A percentile compares a stretch with the other conserved stretches of the same genome.
Evolutionary conservation across 1,140 invertebrate species (phyloP).

Genomic region (Bicyclus anynana): DNA sequence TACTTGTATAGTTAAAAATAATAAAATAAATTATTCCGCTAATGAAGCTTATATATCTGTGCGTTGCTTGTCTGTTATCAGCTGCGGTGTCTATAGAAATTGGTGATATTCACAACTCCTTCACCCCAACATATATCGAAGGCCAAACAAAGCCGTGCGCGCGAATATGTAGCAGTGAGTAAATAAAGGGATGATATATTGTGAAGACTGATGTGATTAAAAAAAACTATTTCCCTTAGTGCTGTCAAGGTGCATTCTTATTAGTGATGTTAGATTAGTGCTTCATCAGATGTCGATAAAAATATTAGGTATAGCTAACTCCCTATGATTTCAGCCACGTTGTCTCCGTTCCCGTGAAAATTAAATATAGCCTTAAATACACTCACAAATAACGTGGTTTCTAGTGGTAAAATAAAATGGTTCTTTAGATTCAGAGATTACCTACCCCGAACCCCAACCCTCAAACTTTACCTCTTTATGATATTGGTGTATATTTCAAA

Average conservation of each 20-base stretch:
- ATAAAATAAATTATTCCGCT: not conserved
- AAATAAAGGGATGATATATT: slow-evolving; percentile 75
- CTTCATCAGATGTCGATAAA: slow-evolving; percentile 26
- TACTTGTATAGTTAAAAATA: no score
- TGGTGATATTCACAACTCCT: slow-evolving; percentile 45
- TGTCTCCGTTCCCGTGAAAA: no score
- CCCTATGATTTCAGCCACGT: not conserved
- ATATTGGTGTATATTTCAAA: no score
- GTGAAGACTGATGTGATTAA: slow-evolving; percentile 69
- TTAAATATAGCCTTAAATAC: no score
- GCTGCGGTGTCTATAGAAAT: slow-evolving; percentile 29
- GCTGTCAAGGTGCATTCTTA: slow-evolving; percentile 68
- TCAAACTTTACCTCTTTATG: no score
- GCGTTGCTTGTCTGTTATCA: slow-evolving; percentile 23
- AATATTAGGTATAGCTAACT: not conserved
- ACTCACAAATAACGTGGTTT: no score
- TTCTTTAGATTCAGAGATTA: no score
- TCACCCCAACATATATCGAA: slow-evolving; percentile 48
- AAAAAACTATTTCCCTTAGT: slow-evolving; percentile 72
- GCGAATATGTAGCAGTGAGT: slow-evolving; percentile 70
- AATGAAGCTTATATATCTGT: not conserved
- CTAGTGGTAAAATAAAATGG: no score
- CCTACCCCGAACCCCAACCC: no score
- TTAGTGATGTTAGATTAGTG: slow-evolving; percentile 33
- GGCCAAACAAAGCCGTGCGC: slow-evolving; percentile 53